A percentile compares a stretch with the other conserved stretches of the same genome.
phyloP scores from a whole-genome alignment of 2,797 vertebrate species.

The Neomorphus geoffroyi region DNA sequence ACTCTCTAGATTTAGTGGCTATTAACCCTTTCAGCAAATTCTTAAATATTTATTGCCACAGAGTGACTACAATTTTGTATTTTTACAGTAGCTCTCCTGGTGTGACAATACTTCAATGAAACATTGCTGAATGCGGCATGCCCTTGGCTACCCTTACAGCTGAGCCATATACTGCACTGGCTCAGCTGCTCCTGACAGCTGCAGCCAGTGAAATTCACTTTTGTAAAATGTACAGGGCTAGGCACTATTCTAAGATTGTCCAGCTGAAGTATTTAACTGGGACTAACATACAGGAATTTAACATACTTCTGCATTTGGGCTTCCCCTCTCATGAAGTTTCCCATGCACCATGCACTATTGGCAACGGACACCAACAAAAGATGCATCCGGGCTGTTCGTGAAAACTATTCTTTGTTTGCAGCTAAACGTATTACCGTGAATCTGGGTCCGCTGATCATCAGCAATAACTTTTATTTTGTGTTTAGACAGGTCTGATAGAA shows the following conservation, averaged over 20 bases:
- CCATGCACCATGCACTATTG: neutral
- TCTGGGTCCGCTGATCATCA: neutral
- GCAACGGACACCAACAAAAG: neutral
- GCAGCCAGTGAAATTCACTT: neutral
- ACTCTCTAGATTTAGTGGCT: constrained; percentile 22
- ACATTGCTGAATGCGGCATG: neutral
- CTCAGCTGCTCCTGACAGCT: constrained; percentile 53
- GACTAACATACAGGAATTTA: neutral
- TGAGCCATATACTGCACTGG: neutral
- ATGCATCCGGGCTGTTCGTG: neutral
- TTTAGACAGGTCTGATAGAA: neutral
- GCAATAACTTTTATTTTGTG: neutral
- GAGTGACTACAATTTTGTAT: neutral
- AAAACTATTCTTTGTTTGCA: neutral
- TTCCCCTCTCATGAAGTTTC: neutral
- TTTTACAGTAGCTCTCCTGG: constrained; percentile 12
- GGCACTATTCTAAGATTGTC: neutral
- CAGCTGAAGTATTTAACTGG: neutral
- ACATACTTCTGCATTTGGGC: neutral
- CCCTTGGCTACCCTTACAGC: constrained; percentile 3
- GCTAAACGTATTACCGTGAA: neutral
- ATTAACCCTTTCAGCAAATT: constrained; percentile 47
- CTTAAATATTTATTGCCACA: constrained; percentile 54
- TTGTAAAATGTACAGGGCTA: neutral
- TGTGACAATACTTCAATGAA: neutral